Evolutionary conservation across 1,140 invertebrate species (phyloP).

Genomic region (Rhopalosiphum maidis): DNA sequence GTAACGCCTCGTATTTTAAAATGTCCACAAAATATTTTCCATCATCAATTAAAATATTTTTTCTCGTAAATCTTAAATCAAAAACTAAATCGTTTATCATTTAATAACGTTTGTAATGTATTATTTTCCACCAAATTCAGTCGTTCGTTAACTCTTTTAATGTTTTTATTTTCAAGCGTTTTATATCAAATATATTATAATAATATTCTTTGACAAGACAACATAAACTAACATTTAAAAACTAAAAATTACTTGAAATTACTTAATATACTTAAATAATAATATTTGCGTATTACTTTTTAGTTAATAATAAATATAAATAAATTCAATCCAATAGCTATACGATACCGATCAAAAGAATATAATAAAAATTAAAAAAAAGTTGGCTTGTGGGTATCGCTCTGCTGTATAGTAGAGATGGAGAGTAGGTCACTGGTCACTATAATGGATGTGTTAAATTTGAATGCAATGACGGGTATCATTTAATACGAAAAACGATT

Average conservation of each 20-base stretch:
- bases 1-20: neutral
- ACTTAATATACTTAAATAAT: neutral
- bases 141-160: no score
- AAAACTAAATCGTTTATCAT: neutral
- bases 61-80: neutral
- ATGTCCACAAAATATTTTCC: neutral
- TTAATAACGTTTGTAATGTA: neutral
- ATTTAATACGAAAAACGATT: no score
- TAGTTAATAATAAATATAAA: neutral
- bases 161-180: neutral
- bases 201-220: neutral
- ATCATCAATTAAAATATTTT: neutral
- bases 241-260: no score
- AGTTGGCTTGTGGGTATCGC: no score
- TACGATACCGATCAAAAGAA: neutral
- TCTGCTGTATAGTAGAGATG: no score
- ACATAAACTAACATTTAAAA: neutral
- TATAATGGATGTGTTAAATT: no score
- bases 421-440: no score
- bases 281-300: neutral
- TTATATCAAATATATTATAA: neutral
- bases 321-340: neutral
- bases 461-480: no score
- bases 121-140: neutral
- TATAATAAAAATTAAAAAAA: neutral